Evolutionary conservation across 2,888 invertebrate species (phyloP), one percentile per base, ranked within the genome.

Genomic region (Tupiocoris notatus): DNA sequence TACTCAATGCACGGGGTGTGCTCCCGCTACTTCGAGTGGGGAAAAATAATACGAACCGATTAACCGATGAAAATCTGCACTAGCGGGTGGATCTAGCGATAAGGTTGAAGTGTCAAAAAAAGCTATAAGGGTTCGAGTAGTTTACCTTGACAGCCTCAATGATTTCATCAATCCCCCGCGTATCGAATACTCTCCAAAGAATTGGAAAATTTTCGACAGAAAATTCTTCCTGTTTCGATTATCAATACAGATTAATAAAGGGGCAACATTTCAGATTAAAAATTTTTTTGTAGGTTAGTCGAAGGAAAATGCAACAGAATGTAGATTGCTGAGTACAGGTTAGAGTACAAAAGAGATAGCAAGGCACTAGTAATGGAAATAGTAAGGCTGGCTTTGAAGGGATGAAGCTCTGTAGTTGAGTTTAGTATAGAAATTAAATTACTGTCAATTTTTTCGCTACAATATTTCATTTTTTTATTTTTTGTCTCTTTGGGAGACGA

Each of bases 141-240:
- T 24, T 70, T 70, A 70, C 70, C 68, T 68, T 68, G 68, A 68
- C 23, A 24, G 68, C 68, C 68, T 68, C 68, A 68, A 68, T 16
- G 68, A 58, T 68, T 68, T 68, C 68, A 68, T 68, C 68, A 68
- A 58, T 68, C 68, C 58, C 68, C 68, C 68, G 57, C 68, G 68
- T 68, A 57, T 68, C 22, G 68, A 68, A n/a, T 58, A 68, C 58
- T 68, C 68, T 68, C 68, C 68, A 58, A 68, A 68, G 68, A 58
- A 68, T 68, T 68, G 68, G 68, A 68, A 21, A 68, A 68, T 68
- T 68, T 68, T 59, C 58, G 70, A 70, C 70, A 70, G 70, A 70
- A 70, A 70, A 70, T 24, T 70, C 70, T 59, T 70, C 70, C 70
- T 70, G 70, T 70, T 70, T 70, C 59, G 70, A 70, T 70, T 70